phyloP scores from a whole-genome alignment of 2,113 vertebrate genomes.

The Ciconia boyciana region DNA sequence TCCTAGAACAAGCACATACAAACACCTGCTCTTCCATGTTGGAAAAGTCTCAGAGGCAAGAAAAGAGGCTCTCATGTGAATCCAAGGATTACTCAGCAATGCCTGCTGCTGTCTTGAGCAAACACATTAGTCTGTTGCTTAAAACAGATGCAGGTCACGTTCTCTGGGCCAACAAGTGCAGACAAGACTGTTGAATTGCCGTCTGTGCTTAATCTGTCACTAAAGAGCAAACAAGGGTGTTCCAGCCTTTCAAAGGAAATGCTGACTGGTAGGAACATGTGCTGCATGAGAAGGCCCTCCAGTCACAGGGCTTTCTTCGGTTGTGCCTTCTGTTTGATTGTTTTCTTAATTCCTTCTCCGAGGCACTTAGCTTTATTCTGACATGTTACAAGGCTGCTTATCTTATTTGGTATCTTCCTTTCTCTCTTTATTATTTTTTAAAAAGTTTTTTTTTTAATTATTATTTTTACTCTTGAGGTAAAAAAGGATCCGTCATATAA shows the following conservation, averaged over 20 bases:
- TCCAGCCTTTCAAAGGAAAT: conserved; percentile 38
- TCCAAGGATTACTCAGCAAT: conserved; percentile 50
- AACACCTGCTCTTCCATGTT: conserved; percentile 10
- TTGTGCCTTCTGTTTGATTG: conserved; percentile 1
- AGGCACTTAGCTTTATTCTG: neutral
- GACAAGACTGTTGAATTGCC: conserved; percentile 49
- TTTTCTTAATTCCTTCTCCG: neutral
- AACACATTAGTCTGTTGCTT: conserved; percentile 10
- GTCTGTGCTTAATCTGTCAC: conserved; percentile 65
- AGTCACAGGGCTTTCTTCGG: neutral
- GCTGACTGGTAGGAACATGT: conserved; percentile 46
- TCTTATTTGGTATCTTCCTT: neutral
- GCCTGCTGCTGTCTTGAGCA: conserved; percentile 32
- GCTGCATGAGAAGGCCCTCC: neutral
- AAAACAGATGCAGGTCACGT: conserved; percentile 61
- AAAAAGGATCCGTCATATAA: neutral
- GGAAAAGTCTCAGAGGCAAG: neutral
- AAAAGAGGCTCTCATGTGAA: neutral
- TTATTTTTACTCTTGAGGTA: neutral
- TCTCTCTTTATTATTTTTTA: neutral
- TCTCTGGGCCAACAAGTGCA: conserved; percentile 11
- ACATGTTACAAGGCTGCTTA: neutral
- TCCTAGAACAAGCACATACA: neutral
- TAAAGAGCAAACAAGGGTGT: conserved; percentile 55
- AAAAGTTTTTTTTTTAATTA: neutral